These are phyloP conservation scores for Apoda limacodes DNA, from an alignment of 2,888 invertebrate species.

Conservation along the genomic window DNA sequence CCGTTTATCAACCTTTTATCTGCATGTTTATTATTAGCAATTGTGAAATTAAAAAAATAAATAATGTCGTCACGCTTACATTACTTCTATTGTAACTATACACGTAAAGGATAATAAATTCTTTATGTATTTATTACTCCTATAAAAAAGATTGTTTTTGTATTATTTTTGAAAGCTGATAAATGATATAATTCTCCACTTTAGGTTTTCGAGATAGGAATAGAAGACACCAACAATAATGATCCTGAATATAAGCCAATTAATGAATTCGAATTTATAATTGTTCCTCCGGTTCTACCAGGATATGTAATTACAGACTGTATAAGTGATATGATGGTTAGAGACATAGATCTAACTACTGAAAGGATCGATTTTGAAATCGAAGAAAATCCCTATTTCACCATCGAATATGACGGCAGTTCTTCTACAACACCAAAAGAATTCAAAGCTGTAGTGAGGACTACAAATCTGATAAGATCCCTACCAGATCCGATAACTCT, in stretches of 20 bases:
- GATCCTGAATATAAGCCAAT: slow-evolving; percentile 42
- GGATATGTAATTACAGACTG: slow-evolving; percentile 48
- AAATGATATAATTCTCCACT: no score
- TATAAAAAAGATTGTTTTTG: no score
- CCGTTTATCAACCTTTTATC: no score
- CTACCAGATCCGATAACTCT: slow-evolving; percentile 39
- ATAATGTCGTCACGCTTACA: no score
- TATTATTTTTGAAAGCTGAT: no score
- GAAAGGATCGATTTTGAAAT: slow-evolving; percentile 41
- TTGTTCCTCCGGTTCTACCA: slow-evolving; percentile 61
- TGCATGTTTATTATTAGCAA: no score
- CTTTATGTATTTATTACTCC: no score
- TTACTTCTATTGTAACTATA: no score
- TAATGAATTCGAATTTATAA: slow-evolving; percentile 34
- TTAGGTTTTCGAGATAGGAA: slow-evolving; percentile 43
- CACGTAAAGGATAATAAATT: no score
- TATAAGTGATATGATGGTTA: slow-evolving; percentile 44
- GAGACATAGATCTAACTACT: slow-evolving; percentile 67
- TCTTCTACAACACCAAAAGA: slow-evolving; percentile 33
- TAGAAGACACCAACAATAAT: slow-evolving; percentile 63
- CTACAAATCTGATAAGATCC: slow-evolving; percentile 41
- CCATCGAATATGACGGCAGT: slow-evolving; percentile 37
- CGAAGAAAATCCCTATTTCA: slow-evolving; percentile 43
- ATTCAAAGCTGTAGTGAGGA: slow-evolving; percentile 39
- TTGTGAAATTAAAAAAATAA: no score